Base-by-base conservation (phyloP, 2,113 vertebrate genomes). In the Hippocampus guttulatus region DNA sequence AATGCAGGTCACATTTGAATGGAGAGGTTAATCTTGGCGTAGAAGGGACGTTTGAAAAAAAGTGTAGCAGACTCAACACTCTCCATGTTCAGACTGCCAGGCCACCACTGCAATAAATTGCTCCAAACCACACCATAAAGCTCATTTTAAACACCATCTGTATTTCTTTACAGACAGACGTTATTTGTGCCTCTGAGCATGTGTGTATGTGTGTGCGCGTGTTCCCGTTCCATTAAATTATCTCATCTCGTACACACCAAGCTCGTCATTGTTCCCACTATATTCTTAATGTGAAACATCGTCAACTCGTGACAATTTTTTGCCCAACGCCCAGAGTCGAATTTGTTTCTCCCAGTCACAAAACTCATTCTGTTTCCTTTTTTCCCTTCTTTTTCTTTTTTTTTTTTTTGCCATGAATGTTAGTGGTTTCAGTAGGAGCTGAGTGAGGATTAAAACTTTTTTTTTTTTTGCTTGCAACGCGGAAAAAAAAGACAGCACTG, bases 81-180 rank as follows among this genome's bases (percentile, higher is more conserved):
- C 69, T 58, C 60, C 43, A 61, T 38, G 33, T 38, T 38, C 33
- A 38, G 33, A 41, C 66, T 69, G 60, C 58, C 49, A 27, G 57
- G 58, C 64, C 64, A 33, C 23, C 60, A 40, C 82, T 45, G 70
- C 81, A 73, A 66, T 86, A 85, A 87, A 85, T 80, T 69, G 23
- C 69, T 81, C 58, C 54, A 79, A 85, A 84, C 80, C 76, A 65
- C 64, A 7, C 74, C 62, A 75, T 84, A 86, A 87, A 86, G 64
- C 79, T 82, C 63, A 86, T 84, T 87, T 87, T 82, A 85, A 86
- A 86, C 77, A 61, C 77, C 77, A 87, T 85, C 84, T 75, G 75
- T 75, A 85, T 89, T 87, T 79, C 78, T 80, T 81, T 77, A 83
- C 68, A 70, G 79, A 75, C 84, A 81, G 64, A 69, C 66, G 2